Conservation (phyloP, 2,888 invertebrate genomes). For the Leptopilina drosophilae region DNA sequence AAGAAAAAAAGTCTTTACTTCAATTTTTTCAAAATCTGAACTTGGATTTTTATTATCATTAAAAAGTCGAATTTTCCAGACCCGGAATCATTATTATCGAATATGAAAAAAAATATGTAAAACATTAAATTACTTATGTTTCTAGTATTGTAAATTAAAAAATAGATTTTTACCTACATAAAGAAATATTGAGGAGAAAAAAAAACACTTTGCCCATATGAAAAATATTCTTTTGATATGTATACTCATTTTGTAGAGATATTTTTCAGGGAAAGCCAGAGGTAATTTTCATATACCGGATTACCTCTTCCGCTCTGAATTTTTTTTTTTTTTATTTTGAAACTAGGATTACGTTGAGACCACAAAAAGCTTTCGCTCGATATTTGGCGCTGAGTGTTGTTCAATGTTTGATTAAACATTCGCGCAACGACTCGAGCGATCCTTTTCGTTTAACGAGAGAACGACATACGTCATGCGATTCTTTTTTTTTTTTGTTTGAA, state of each 20-base stretch:
- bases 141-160: background rate
- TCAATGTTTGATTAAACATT: slow-evolving; percentile 36
- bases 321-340: slow-evolving; percentile 2
- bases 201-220: background rate
- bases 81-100: too few species aligned
- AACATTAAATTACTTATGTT: background rate
- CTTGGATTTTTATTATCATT: too few species aligned
- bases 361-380: slow-evolving; percentile 31
- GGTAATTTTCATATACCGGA: slow-evolving; percentile 14
- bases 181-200: background rate
- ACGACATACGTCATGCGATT: slow-evolving; percentile 6
- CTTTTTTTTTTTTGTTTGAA: too few species aligned
- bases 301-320: slow-evolving; percentile 21
- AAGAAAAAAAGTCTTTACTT: too few species aligned
- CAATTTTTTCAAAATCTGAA: too few species aligned
- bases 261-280: slow-evolving; percentile 1
- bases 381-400: slow-evolving; percentile 33
- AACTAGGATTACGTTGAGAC: slow-evolving; percentile 12
- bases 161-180: background rate
- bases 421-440: background rate
- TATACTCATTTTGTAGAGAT: slow-evolving; percentile 1
- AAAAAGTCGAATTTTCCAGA: too few species aligned
- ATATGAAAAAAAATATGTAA: too few species aligned
- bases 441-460: slow-evolving; percentile 1
- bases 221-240: slow-evolving; percentile 18